A percentile compares a stretch with the other conserved stretches of the same genome.
phyloP scores from a whole-genome alignment of 2,797 vertebrate genomes.

The Pangasius macronema region DNA sequence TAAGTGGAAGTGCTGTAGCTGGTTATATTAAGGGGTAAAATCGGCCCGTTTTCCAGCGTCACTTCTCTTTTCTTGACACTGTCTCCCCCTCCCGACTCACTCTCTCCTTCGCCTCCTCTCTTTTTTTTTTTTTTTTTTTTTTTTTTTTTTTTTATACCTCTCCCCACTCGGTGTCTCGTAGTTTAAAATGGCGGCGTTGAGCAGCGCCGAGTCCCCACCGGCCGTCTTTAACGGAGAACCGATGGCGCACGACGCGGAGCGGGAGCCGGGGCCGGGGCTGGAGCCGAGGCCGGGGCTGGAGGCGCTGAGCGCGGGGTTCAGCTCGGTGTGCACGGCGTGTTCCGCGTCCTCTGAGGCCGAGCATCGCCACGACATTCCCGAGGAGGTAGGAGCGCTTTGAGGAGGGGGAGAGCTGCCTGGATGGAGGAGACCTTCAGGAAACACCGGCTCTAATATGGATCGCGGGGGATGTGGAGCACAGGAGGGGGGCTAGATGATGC shows the following conservation, averaged over 20 bases:
- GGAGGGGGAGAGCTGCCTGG: slow-evolving; percentile 61
- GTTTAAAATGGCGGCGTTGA: slow-evolving; percentile 87
- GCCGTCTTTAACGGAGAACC: slow-evolving; percentile 83
- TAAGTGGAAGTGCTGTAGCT: background rate
- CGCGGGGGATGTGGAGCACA: slow-evolving; percentile 65
- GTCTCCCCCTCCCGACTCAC: slow-evolving; percentile 75
- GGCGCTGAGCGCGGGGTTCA: slow-evolving; percentile 22
- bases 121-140: slow-evolving; percentile 62
- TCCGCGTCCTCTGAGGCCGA: slow-evolving; percentile 69
- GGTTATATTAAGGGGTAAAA: background rate
- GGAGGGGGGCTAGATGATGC: slow-evolving; percentile 56
- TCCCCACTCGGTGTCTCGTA: slow-evolving; percentile 74
- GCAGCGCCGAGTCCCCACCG: slow-evolving; percentile 84
- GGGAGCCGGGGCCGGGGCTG: slow-evolving; percentile 70
- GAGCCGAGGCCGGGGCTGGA: slow-evolving; percentile 70
- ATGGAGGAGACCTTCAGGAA: slow-evolving; percentile 70
- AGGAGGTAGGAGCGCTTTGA: slow-evolving; percentile 75
- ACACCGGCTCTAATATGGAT: slow-evolving; percentile 72
- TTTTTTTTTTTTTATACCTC: slow-evolving; percentile 58
- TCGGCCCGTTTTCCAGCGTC: background rate
- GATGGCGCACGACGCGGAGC: slow-evolving; percentile 73
- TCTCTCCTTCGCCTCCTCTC: slow-evolving; percentile 66
- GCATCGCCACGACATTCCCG: slow-evolving; percentile 75
- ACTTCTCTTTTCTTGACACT: slow-evolving; percentile 55
- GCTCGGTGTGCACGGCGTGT: slow-evolving; percentile 46